These are phyloP conservation scores for Drosophila stalkeri DNA, from an alignment of 2,888 invertebrate genomes.

Conservation along the genomic window DNA sequence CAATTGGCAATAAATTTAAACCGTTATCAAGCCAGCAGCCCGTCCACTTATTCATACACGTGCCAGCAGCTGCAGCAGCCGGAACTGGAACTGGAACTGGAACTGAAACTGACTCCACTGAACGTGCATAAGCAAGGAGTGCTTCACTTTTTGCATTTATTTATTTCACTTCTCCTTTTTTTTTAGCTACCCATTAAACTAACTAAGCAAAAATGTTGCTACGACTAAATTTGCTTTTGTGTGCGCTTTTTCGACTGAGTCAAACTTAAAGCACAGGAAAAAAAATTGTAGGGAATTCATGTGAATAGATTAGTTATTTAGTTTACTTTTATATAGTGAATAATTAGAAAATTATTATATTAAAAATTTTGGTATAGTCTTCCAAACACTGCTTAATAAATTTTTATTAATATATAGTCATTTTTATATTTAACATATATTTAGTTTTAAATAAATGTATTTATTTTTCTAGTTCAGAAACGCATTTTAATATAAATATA, in stretches of 20 bases:
- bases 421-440: no score
- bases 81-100: background rate
- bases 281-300: no score
- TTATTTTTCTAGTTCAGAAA: no score
- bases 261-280: background rate
- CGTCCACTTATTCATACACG: slow-evolving; percentile 72
- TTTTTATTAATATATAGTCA: no score
- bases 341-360: no score
- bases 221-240: slow-evolving; percentile 3
- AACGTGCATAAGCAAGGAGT: background rate
- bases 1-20: slow-evolving; percentile 73
- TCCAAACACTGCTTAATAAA: no score
- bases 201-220: slow-evolving; percentile 4
- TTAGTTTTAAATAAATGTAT: no score
- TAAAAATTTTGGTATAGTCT: no score
- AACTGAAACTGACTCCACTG: slow-evolving; percentile 4
- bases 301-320: no score
- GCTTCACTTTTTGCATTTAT: background rate
- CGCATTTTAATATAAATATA: no score
- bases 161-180: background rate
- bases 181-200: slow-evolving; percentile 27
- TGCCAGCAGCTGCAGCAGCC: slow-evolving; percentile 60
- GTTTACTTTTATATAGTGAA: no score
- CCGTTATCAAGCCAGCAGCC: slow-evolving; percentile 67
- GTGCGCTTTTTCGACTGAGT: background rate